Conservation (phyloP, 1,140 invertebrate species). For the Mizuhopecten yessoensis region DNA sequence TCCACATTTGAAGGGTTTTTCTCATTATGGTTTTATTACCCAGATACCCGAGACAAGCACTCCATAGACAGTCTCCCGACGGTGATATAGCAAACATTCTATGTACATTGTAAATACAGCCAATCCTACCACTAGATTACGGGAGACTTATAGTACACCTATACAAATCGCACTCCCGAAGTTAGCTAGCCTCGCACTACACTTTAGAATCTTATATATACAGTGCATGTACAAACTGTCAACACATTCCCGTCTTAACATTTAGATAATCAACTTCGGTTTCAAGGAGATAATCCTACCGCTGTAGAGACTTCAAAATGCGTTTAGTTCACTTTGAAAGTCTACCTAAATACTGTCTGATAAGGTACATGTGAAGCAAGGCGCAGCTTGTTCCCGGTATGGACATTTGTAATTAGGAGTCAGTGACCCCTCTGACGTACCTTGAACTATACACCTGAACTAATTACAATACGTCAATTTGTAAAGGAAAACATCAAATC, state of each 20-base stretch:
- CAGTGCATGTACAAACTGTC: no score
- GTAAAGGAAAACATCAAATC: neutral
- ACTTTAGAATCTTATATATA: no score
- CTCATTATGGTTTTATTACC: slow-evolving; percentile 7
- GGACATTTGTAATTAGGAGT: no score
- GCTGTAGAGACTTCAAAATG: no score
- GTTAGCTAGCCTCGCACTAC: no score
- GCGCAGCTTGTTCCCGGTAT: no score
- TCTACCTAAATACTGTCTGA: no score
- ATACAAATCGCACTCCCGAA: neutral
- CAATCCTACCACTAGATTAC: neutral
- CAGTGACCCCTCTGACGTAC: neutral
- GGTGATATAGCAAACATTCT: neutral
- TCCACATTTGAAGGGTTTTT: neutral
- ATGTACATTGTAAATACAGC: neutral
- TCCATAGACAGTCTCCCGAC: neutral
- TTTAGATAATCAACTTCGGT: no score
- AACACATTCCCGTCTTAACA: no score
- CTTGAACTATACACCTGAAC: neutral
- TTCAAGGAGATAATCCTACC: no score
- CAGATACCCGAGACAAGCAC: slow-evolving; percentile 12
- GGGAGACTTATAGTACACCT: neutral
- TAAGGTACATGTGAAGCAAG: no score
- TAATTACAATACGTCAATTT: neutral
- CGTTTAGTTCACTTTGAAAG: no score